Conservation (phyloP, 2,888 invertebrate species). For the Orchestes rusci region DNA sequence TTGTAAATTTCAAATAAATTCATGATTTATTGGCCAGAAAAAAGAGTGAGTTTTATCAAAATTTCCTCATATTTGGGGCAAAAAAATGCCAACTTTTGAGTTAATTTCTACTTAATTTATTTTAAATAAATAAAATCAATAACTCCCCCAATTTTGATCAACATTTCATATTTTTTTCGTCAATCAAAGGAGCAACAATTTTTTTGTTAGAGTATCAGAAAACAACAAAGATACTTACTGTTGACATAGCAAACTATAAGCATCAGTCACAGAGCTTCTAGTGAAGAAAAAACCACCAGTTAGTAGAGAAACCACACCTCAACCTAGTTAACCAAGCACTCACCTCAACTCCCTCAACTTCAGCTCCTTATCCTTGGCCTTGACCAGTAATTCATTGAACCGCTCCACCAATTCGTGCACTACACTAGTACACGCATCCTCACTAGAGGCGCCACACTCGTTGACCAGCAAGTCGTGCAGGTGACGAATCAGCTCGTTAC, state of each 20-base stretch:
- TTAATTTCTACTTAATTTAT: too few relatives aligned
- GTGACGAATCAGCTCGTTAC: slow-evolving; percentile 74
- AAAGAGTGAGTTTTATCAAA: too few relatives aligned
- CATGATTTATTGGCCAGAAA: too few relatives aligned
- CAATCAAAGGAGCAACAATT: too few relatives aligned
- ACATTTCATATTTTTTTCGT: too few relatives aligned
- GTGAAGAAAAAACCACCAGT: slow-evolving; percentile 37
- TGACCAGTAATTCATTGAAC: slow-evolving; percentile 61
- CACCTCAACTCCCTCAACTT: slow-evolving; percentile 74
- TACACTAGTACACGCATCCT: slow-evolving; percentile 46
- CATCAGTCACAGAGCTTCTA: slow-evolving; percentile 51
- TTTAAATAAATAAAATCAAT: too few relatives aligned
- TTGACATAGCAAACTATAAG: slow-evolving; percentile 52
- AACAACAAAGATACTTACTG: slow-evolving; percentile 47
- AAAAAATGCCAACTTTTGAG: too few relatives aligned
- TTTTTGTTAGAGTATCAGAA: too few relatives aligned
- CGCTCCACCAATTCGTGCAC: slow-evolving; percentile 58
- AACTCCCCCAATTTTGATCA: too few relatives aligned
- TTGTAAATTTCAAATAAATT: too few relatives aligned
- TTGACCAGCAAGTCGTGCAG: slow-evolving; percentile 63
- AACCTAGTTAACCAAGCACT: too few relatives aligned
- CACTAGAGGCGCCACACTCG: slow-evolving; percentile 62
- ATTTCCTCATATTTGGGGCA: too few relatives aligned
- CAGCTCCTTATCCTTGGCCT: slow-evolving; percentile 67
- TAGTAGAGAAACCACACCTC: slow-evolving; percentile 32